Evolutionary conservation across 2,113 vertebrate species (phyloP), one percentile per base, ranked within the genome.

Genomic region (Talpa occidentalis): DNA sequence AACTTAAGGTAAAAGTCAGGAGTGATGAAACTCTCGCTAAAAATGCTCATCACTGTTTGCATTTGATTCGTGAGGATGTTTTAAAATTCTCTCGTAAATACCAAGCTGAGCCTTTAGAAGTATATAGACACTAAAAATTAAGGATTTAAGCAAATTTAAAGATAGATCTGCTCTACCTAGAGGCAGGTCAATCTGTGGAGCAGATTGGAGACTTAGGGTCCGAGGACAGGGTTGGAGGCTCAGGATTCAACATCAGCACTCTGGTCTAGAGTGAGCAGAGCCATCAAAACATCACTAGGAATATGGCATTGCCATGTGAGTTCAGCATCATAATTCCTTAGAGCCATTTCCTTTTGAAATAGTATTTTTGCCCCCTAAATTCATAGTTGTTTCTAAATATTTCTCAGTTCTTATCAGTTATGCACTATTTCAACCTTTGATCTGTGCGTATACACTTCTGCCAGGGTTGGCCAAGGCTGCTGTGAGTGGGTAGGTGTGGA

Each of bases 1-100:
- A 81, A 56, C 15, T 82, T 74, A 42, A 80, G 4, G 6, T 82
- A 77, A 14, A 24, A 73, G 24, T 87, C 28, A 56, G 73, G 17
- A 94, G 15, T 77, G 54, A 90, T 62, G 28, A 49, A 86, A 76
- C 0, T 37, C 15, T 79, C 40, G 81, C 24, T 97, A 47, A 95
- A 94, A n/a, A 73, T 70, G 12, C 10, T 79, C 42, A 69, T 74
- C 21, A 49, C 21, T 44, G 35, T 28, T 40, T 37, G 54, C 26
- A 76, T 10, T 59, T 59, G 21, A 9, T 49, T 35, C 42, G 40
- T 49, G 10, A 28, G 17, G 37, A 16, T 42, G 26, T 88, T 91
- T 86, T 16, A 24, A 95, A 28, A 4, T 90, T 94, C 17, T 90
- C 67, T n/a, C 30, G n/a, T 64, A 82, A 92, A 72, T n/a, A 35